Percentiles rank a stretch among this genome's conserved stretches.
phyloP scores from a whole-genome alignment of 1,140 invertebrate genomes.

The Nixonia krombeini region DNA sequence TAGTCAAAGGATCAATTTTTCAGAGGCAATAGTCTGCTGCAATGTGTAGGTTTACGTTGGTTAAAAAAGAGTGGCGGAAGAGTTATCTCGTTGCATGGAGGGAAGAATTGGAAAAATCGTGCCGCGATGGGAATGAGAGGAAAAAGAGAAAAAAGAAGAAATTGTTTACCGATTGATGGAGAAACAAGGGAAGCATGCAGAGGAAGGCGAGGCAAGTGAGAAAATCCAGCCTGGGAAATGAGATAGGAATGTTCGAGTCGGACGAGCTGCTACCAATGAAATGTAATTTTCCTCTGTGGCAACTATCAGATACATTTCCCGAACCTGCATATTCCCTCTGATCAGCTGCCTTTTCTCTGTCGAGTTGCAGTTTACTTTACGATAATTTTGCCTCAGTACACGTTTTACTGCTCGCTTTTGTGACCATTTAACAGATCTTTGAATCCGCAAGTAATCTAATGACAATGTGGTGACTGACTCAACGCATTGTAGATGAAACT shows the following conservation, averaged over 20 bases:
- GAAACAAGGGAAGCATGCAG: slow-evolving; percentile 8
- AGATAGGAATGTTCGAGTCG: slow-evolving; percentile 17
- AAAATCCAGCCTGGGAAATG: slow-evolving; percentile 33
- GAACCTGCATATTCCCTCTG: slow-evolving; percentile 5
- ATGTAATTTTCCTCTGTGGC: slow-evolving; percentile 26
- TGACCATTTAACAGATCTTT: too few relatives aligned
- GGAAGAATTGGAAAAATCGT: slow-evolving; percentile 3
- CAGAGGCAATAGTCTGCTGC: slow-evolving; percentile 41
- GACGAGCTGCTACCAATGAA: too few relatives aligned
- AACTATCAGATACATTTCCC: slow-evolving; percentile 17
- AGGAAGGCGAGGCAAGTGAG: slow-evolving; percentile 14
- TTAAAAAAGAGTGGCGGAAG: slow-evolving; percentile 21
- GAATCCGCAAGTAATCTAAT: too few relatives aligned
- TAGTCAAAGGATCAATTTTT: slow-evolving; percentile 55
- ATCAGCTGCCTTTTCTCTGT: slow-evolving; percentile 22
- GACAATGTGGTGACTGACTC: too few relatives aligned
- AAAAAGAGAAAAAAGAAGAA: neutral
- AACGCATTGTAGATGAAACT: too few relatives aligned
- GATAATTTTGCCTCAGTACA: slow-evolving; percentile 8
- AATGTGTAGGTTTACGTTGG: slow-evolving; percentile 2
- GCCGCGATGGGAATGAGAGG: neutral
- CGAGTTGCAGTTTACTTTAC: slow-evolving; percentile 17
- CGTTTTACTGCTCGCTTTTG: neutral
- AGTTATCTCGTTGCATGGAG: slow-evolving; percentile 26
- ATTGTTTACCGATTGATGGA: slow-evolving; percentile 20